phyloP scores from a whole-genome alignment of 2,888 invertebrate species.

The Plagiodera versicolora region DNA sequence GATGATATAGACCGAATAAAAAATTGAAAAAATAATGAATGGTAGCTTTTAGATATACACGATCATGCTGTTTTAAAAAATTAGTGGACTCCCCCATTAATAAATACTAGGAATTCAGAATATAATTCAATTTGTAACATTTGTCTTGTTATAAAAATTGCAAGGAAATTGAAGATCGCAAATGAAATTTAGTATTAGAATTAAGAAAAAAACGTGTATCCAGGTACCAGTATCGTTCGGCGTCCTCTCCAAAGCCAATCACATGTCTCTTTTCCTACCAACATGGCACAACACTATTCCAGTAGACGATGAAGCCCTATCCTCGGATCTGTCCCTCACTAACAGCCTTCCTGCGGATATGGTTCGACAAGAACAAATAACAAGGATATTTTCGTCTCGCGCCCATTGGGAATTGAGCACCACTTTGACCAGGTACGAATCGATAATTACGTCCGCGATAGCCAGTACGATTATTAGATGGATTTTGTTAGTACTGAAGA shows the following conservation, averaged over 20 bases:
- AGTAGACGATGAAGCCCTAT: conserved; percentile 44
- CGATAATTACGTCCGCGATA: conserved; percentile 60
- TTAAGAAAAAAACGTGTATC: not conserved
- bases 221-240: conserved; percentile 91
- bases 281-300: conserved; percentile 67
- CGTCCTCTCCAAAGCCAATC: conserved; percentile 92
- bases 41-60: too few relatives aligned
- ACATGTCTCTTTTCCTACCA: conserved; percentile 91
- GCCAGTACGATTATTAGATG: too few relatives aligned
- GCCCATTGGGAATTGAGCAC: conserved; percentile 93
- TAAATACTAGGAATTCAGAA: too few relatives aligned
- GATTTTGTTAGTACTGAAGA: too few relatives aligned
- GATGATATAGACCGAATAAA: too few relatives aligned
- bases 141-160: too few relatives aligned
- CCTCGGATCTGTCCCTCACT: conserved; percentile 44
- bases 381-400: conserved; percentile 79
- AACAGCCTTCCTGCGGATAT: conserved; percentile 71
- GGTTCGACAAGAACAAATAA: conserved; percentile 74
- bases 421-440: conserved; percentile 13
- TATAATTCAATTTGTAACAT: too few relatives aligned
- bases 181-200: not conserved
- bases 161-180: too few relatives aligned
- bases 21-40: too few relatives aligned
- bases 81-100: too few relatives aligned
- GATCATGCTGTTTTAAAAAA: too few relatives aligned